Evolutionary conservation across 2,113 vertebrate genomes (phyloP).

Genomic region (Tachysurus fulvidraco): DNA sequence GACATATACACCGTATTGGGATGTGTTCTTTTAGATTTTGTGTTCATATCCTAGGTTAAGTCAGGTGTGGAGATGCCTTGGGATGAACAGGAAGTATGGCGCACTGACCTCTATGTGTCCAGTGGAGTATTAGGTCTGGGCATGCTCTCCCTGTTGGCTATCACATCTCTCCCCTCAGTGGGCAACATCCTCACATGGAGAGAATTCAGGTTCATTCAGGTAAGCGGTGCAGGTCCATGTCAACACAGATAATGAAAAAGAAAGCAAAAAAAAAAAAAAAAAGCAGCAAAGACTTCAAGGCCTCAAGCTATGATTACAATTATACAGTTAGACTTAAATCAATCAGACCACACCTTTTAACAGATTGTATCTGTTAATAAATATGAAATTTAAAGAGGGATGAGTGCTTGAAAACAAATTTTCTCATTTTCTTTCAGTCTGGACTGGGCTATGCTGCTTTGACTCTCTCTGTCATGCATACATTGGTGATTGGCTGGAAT

Average conservation of each 20-base stretch:
- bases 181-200: conserved; percentile 90
- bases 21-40: background rate
- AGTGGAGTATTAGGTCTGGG: conserved; percentile 90
- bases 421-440: conserved; percentile 72
- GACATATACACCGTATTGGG: background rate
- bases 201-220: conserved; percentile 96
- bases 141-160: conserved; percentile 85
- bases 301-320: background rate
- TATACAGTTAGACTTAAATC: background rate
- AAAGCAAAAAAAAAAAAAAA: background rate
- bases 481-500: conserved; percentile 84
- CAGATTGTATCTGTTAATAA: background rate
- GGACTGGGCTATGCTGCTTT: conserved; percentile 83
- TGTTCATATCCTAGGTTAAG: conserved; percentile 72
- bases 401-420: background rate
- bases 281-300: background rate
- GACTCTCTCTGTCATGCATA: conserved; percentile 83
- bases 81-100: conserved; percentile 90
- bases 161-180: conserved; percentile 92
- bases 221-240: conserved; percentile 58
- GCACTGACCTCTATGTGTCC: conserved; percentile 93
- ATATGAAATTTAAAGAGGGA: background rate
- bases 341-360: background rate
- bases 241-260: background rate
- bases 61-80: conserved; percentile 75